A percentile compares a stretch with the other conserved stretches of the same genome.
phyloP scores from a whole-genome alignment of 2,797 vertebrate species.

The Pantherophis alleghaniensis region DNA sequence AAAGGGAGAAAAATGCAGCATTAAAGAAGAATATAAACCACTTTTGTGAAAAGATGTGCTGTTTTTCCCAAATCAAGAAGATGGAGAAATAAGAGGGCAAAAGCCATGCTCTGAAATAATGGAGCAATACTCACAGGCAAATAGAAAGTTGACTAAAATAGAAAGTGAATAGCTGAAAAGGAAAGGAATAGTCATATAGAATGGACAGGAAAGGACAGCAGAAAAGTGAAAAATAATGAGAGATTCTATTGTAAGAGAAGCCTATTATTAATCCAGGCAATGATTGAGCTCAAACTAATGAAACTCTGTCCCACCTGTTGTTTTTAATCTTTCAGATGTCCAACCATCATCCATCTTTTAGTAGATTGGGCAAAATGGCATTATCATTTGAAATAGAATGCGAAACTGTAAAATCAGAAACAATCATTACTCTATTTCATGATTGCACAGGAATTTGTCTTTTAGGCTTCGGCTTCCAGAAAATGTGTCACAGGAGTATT shows the following conservation, averaged over 20 bases:
- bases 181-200: constrained; percentile 6
- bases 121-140: constrained; percentile 20
- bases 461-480: constrained; percentile 46
- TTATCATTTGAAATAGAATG: constrained; percentile 52
- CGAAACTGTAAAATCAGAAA: constrained; percentile 29
- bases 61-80: constrained; percentile 26
- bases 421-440: constrained; percentile 33
- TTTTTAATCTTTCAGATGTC: constrained; percentile 49
- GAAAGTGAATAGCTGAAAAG: constrained; percentile 29
- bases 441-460: constrained; percentile 10
- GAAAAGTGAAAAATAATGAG: constrained; percentile 56
- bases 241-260: constrained; percentile 42
- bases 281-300: constrained; percentile 43
- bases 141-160: constrained; percentile 33
- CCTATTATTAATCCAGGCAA: constrained; percentile 55
- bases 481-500: constrained; percentile 30
- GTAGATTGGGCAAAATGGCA: constrained; percentile 45
- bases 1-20: background rate
- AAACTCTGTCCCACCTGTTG: constrained; percentile 38
- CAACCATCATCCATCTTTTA: constrained; percentile 48
- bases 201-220: constrained; percentile 43
- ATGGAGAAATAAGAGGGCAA: constrained; percentile 26
- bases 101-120: constrained; percentile 32
- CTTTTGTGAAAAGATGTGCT: constrained; percentile 34
- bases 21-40: constrained; percentile 25